phyloP scores from a whole-genome alignment of 2,888 invertebrate species.

The Rotaria sp. region DNA sequence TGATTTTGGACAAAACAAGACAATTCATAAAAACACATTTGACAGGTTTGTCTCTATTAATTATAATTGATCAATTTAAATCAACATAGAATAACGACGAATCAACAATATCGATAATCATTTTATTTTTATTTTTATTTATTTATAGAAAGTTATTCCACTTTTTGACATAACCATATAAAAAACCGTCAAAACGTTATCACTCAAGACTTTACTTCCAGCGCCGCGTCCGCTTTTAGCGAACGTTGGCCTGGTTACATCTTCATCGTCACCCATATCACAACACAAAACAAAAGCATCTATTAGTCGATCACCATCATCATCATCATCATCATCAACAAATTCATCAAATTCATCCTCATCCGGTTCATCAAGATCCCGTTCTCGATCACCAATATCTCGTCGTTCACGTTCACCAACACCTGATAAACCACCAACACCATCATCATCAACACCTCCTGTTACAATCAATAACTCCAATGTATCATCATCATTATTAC shows the following conservation, averaged over 20 bases:
- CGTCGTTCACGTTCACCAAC: slow-evolving; percentile 8
- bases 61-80: background rate
- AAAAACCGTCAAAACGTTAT: slow-evolving; percentile 12
- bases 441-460: slow-evolving; percentile 7
- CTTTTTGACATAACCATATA: background rate
- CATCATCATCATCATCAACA: background rate
- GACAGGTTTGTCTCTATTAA: slow-evolving; percentile 9
- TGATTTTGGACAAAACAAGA: slow-evolving; percentile 7
- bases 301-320: slow-evolving; percentile 2
- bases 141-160: background rate
- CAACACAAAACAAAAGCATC: background rate
- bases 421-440: slow-evolving; percentile 12
- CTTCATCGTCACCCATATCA: background rate
- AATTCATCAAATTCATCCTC: background rate
- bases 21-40: slow-evolving; percentile 19
- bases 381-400: background rate
- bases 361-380: slow-evolving; percentile 22
- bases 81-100: background rate
- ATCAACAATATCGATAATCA: background rate
- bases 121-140: background rate
- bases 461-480: background rate
- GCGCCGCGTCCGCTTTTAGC: background rate
- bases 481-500: slow-evolving; percentile 13
- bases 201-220: slow-evolving; percentile 8
- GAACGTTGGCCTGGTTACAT: background rate